phyloP scores from a whole-genome alignment of 2,113 vertebrate genomes.

The Anarhynchus alexandrinus region DNA sequence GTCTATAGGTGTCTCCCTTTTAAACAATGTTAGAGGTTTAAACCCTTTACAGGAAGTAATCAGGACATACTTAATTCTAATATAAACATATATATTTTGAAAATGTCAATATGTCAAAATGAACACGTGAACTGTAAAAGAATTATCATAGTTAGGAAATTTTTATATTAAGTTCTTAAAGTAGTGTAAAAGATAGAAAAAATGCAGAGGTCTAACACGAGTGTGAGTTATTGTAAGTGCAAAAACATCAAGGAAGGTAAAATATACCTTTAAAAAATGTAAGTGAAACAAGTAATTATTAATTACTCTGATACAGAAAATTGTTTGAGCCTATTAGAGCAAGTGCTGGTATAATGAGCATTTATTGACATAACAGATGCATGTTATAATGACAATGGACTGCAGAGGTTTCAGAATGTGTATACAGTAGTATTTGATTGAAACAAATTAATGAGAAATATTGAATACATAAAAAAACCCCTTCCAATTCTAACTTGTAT shows the following conservation, averaged over 20 bases:
- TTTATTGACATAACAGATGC: not conserved
- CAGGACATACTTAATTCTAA: not conserved
- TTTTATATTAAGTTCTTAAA: not conserved
- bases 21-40: not conserved
- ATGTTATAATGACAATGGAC: not conserved
- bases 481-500: not conserved
- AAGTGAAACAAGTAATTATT: not conserved
- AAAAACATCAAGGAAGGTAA: not conserved
- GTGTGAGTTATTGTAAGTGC: not conserved
- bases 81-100: not conserved
- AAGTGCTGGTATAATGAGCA: not conserved
- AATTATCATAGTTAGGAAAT: not conserved
- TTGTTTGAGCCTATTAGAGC: not conserved
- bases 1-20: not conserved
- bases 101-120: not conserved
- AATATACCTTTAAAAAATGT: not conserved
- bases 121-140: not conserved
- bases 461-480: not conserved
- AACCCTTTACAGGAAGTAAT: not conserved
- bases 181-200: not conserved
- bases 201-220: not conserved
- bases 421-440: not conserved
- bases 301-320: not conserved
- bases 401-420: not conserved
- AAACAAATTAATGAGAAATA: not conserved